These are phyloP conservation scores for Sinella curviseta DNA, from an alignment of 1,140 invertebrate genomes.

Conservation along the genomic window DNA sequence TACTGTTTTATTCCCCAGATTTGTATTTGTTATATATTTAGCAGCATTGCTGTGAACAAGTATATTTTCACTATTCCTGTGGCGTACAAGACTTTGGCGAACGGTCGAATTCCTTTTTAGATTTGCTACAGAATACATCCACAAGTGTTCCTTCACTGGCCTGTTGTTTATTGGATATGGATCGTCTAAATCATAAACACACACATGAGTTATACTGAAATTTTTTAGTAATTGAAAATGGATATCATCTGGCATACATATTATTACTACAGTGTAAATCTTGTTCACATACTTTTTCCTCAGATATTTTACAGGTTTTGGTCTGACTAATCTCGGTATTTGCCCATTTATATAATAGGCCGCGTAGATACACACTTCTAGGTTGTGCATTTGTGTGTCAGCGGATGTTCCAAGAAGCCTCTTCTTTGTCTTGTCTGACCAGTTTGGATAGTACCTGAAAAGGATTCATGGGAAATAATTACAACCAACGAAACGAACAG, in stretches of 20 bases:
- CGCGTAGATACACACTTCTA: constrained; percentile 35
- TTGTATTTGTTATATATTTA: no score
- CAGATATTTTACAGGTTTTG: constrained; percentile 26
- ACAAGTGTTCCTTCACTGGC: neutral
- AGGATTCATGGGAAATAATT: neutral
- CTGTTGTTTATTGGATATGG: neutral
- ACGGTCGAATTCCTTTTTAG: constrained; percentile 7
- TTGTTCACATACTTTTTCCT: constrained; percentile 22
- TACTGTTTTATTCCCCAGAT: no score
- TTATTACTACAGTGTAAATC: no score
- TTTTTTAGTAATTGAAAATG: no score
- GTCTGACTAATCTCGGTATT: constrained; percentile 33
- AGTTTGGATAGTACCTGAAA: constrained; percentile 34
- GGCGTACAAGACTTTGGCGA: no score
- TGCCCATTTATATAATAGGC: constrained; percentile 34
- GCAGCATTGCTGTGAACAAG: no score
- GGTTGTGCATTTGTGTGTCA: constrained; percentile 36
- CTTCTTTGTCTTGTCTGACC: constrained; percentile 34
- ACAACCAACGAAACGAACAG: neutral
- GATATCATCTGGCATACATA: no score
- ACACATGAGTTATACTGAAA: no score
- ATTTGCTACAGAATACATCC: neutral
- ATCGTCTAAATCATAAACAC: no score
- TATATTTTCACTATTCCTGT: no score
- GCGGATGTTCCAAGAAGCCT: constrained; percentile 31